Base-by-base conservation (phyloP, 2,113 vertebrate species). In the Machaerirhynchus nigripectus region DNA sequence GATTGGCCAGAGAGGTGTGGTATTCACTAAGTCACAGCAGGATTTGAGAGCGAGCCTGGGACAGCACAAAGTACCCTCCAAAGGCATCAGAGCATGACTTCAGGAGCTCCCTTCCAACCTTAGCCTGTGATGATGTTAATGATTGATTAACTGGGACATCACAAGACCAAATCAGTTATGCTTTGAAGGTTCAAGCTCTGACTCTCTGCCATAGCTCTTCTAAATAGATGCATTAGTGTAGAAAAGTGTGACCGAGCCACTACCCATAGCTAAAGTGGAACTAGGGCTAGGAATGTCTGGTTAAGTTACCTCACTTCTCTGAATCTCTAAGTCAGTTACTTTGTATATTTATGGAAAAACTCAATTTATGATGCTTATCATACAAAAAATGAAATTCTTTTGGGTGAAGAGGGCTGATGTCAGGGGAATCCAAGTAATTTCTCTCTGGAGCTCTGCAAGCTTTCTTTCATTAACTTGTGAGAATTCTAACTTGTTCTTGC, bases 141-240 rank as follows among this genome's bases (percentile, higher is more conserved):
- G 71, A 96, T 97, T 97, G 7, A 15, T 68, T 33, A 89, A 49
- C 59, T 81, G 67, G 93, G 91, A 61, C 64, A 42, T 40, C 70
- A 70, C 74, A 90, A 52, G 55, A 75, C 59, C 42, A 47, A 96
- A 95, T 96, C 73, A 94, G 93, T 86, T 92, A 85, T 5, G 53
- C 75, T 96, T 76, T 92, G 59, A 75, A 84, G 75, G 73, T 79
- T 96, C 55, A 30, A 85, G 59, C 52, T 71, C 65, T 77, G 57
- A 13, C 33, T 37, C 11, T 90, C 39, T 71, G 55, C 21, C 73
- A 67, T 19, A 87, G 40, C 52, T 79, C 11, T 65, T 28, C 30
- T 90, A 71, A 94, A 89, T 26, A 6, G 42, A 37, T 46, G n/a
- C 50, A 61, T 90, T 90, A 74, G 57, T 9, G 3, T 44, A 65